phyloP scores from a whole-genome alignment of 2,888 invertebrate genomes.

The Caenorhabditis virilis region DNA sequence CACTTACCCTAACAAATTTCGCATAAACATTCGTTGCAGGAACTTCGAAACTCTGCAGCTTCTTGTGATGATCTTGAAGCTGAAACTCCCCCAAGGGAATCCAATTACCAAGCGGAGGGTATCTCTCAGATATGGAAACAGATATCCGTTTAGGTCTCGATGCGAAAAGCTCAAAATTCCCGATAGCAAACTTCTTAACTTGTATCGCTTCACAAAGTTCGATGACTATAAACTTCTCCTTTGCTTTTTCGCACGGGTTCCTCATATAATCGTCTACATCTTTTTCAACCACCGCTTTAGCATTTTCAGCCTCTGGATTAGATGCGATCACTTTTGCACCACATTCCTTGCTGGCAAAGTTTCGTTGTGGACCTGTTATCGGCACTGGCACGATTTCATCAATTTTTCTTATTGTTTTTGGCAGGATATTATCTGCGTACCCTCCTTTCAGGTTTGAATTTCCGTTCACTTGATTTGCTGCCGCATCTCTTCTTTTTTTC shows the following conservation, averaged over 20 bases:
- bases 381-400: conserved; percentile 13
- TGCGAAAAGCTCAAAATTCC: conserved; percentile 96
- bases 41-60: conserved; percentile 60
- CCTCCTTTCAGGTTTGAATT: conserved; percentile 2
- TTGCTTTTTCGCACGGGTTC: conserved; percentile 82
- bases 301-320: conserved; percentile 87
- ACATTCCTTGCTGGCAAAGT: conserved; percentile 87
- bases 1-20: conserved; percentile 85
- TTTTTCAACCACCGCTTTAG: conserved; percentile 76
- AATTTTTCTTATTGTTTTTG: conserved; percentile 3
- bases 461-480: conserved; percentile 2
- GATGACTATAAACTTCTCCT: conserved; percentile 78
- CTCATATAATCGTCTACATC: conserved; percentile 90
- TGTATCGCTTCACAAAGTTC: conserved; percentile 97
- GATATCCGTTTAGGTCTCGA: conserved; percentile 80
- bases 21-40: conserved; percentile 78
- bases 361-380: conserved; percentile 33
- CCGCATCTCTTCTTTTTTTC: conserved; percentile 32
- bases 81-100: conserved; percentile 27
- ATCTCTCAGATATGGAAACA: conserved; percentile 81
- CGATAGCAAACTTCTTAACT: conserved; percentile 82
- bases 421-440: too few species aligned
- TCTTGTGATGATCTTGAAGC: conserved; percentile 39
- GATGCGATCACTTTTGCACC: conserved; percentile 92
- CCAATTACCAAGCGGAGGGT: conserved; percentile 73